Evolutionary conservation across 2,888 invertebrate genomes (phyloP), one percentile per base, ranked within the genome.

Genomic region (Helleia helle): DNA sequence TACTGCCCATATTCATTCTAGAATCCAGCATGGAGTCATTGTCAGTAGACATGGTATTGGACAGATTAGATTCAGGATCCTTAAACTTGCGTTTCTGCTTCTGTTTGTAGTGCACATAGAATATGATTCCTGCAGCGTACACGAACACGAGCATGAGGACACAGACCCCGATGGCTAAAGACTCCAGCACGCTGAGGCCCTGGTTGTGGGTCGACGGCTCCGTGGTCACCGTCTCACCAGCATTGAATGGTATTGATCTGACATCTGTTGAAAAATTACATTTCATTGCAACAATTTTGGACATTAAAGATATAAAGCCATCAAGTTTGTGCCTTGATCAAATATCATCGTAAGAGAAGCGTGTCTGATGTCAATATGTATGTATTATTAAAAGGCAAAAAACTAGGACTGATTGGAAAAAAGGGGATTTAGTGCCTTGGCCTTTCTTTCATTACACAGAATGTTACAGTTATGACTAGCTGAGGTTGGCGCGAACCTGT

Each of bases 51-150:
- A 67, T 52, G 4, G 70, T 69, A 38, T 67, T 68, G 1, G 76
- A 65, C 40, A 67, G 53, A 47, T 71, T 76, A 46, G 69, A 55
- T 48, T 84, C 83, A 1, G 75, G 71, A 42, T 81, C 84, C 37
- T 76, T 80, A 24, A 67, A 58, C 41, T 77, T 81, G 46, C 87
- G 88, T 39, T 88, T 87, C 58, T 89, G 91, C 48, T 89, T 88
- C 56, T 87, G 88, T 46, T 90, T 87, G 41, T 93, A 89, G 64
- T 93, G 92, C 9, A 95, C 72, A 59, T 94, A 95, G 40, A 95
- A 87, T 40, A 93, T 91, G 4, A 95, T 93, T 1, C 94, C 94
- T 0, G 93, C 91, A 2, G 94, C 92, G 64, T 95, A 95, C 46
- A 94, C 91, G 41, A 95, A 86, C 0, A 93, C 91, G 30, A 95